phyloP scores from a whole-genome alignment of 2,797 vertebrate species.

The Dendrocincla tyrannina region DNA sequence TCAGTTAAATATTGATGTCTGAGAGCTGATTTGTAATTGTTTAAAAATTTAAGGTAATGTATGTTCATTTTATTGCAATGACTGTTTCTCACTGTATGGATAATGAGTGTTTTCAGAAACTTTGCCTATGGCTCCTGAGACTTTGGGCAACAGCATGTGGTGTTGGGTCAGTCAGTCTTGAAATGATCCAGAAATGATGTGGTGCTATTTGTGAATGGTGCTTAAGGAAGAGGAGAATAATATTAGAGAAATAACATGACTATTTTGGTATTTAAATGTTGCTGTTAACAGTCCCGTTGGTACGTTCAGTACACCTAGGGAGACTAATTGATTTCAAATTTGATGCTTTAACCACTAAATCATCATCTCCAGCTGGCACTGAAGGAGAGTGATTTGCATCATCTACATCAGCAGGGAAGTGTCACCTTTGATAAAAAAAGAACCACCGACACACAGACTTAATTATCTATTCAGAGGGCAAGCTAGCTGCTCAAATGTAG shows the following conservation, averaged over 20 bases:
- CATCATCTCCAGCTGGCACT: constrained; percentile 45
- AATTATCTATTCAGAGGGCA: constrained; percentile 50
- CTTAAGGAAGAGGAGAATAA: not conserved
- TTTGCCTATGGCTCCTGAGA: not conserved
- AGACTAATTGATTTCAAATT: constrained; percentile 32
- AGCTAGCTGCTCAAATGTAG: constrained; percentile 6
- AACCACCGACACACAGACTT: constrained; percentile 58
- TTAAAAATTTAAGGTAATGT: not conserved
- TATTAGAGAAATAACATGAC: not conserved
- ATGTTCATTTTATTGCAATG: not conserved
- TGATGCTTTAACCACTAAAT: constrained; percentile 34
- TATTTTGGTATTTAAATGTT: constrained; percentile 38
- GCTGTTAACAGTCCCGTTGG: not conserved
- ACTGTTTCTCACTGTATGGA: not conserved
- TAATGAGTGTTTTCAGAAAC: not conserved
- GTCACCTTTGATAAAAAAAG: constrained; percentile 67
- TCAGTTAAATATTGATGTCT: not conserved
- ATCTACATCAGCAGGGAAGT: constrained; percentile 56
- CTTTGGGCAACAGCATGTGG: not conserved
- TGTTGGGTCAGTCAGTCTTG: not conserved
- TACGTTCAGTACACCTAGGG: not conserved
- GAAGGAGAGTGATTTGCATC: constrained; percentile 55
- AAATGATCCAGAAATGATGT: not conserved
- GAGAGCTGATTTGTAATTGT: not conserved
- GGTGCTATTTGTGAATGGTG: not conserved